Conservation (phyloP, 2,797 vertebrate species). For the Leucoraja ocellata region DNA sequence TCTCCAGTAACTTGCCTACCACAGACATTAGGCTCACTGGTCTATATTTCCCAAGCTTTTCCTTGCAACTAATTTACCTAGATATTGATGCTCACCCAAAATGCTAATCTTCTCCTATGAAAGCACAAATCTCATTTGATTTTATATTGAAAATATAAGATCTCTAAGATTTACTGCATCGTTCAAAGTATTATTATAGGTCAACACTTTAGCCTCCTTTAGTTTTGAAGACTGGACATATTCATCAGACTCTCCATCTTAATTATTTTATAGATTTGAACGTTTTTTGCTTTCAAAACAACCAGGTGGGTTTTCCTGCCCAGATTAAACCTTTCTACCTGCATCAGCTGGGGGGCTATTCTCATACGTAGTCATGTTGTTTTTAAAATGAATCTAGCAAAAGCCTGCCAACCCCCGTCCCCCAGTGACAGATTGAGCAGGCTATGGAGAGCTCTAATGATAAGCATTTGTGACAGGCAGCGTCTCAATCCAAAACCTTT, state of each 20-base stretch:
- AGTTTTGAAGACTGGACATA: not conserved
- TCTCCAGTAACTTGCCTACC: no score
- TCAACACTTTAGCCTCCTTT: no score
- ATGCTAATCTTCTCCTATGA: not conserved
- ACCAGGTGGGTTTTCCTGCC: not conserved
- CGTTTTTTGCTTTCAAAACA: not conserved
- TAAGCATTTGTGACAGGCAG: slow-evolving; percentile 7
- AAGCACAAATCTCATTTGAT: not conserved
- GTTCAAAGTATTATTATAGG: not conserved
- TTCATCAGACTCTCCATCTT: not conserved
- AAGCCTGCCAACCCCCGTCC: not conserved
- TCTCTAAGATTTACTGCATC: not conserved
- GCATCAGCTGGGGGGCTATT: not conserved
- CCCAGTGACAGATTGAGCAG: slow-evolving; percentile 16
- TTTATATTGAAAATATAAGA: not conserved
- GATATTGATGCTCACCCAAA: not conserved
- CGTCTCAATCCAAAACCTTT: not conserved
- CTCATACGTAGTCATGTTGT: not conserved
- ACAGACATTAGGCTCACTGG: no score
- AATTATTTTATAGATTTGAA: not conserved
- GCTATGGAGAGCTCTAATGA: slow-evolving; percentile 20
- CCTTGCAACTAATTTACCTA: no score
- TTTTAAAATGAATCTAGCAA: not conserved
- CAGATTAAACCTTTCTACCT: not conserved
- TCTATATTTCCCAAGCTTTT: no score